A percentile compares a stretch with the other conserved stretches of the same genome.
Evolutionary conservation across 2,888 invertebrate genomes (phyloP).

Genomic region (Cosmorhoe ocellata): DNA sequence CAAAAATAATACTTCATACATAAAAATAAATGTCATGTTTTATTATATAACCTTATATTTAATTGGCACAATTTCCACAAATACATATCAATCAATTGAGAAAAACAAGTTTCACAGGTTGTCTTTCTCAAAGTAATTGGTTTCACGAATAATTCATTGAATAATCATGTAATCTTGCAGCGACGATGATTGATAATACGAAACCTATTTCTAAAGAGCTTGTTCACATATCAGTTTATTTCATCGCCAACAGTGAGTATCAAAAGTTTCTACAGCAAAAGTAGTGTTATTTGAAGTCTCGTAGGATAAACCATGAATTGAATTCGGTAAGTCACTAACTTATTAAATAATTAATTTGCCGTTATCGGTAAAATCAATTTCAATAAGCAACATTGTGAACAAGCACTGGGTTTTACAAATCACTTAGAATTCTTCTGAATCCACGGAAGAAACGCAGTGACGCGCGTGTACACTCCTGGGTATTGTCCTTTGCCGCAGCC

Average conservation of each 20-base stretch:
- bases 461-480: slow-evolving; percentile 94
- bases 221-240: background rate
- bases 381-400: slow-evolving; percentile 5
- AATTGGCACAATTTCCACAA: slow-evolving; percentile 56
- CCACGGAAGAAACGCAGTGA: slow-evolving; percentile 92
- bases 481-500: slow-evolving; percentile 96
- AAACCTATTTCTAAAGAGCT: slow-evolving; percentile 12
- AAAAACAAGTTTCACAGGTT: slow-evolving; percentile 69
- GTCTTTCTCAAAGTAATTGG: slow-evolving; percentile 79
- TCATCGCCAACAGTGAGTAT: too few species aligned
- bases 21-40: slow-evolving; percentile 34
- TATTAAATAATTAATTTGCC: too few species aligned
- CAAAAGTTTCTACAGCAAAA: too few species aligned
- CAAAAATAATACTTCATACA: slow-evolving; percentile 25
- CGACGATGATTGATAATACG: slow-evolving; percentile 13
- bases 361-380: background rate
- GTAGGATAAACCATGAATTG: too few species aligned
- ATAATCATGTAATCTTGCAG: slow-evolving; percentile 33
- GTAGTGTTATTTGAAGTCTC: too few species aligned
- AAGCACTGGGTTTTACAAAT: slow-evolving; percentile 7
- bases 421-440: slow-evolving; percentile 91
- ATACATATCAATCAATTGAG: slow-evolving; percentile 65
- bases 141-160: slow-evolving; percentile 39
- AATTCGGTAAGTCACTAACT: too few species aligned
- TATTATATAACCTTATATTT: slow-evolving; percentile 45